These are phyloP conservation scores for Ormyrus nitidulus DNA, from an alignment of 2,888 invertebrate genomes.

Conservation along the genomic window DNA sequence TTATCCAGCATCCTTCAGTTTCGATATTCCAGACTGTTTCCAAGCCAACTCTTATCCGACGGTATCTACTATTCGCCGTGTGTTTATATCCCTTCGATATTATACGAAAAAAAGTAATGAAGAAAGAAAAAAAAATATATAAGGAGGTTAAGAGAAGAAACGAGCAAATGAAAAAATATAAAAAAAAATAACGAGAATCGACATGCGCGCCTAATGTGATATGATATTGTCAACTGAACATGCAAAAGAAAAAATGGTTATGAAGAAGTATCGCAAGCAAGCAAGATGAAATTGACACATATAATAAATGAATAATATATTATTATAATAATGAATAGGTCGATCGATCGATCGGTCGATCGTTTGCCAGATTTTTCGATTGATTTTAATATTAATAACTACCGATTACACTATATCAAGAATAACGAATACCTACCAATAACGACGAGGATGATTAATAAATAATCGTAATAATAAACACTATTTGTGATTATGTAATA, in stretches of 20 bases:
- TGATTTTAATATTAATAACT: slow-evolving; percentile 63
- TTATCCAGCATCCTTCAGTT: slow-evolving; percentile 31
- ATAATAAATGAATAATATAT: slow-evolving; percentile 55
- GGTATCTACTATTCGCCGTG: slow-evolving; percentile 55
- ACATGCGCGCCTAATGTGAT: slow-evolving; percentile 61
- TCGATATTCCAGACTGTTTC: slow-evolving; percentile 38
- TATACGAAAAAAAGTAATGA: slow-evolving; percentile 54
- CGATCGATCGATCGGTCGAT: slow-evolving; percentile 60
- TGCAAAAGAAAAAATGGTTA: slow-evolving; percentile 54
- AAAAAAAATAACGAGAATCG: slow-evolving; percentile 57
- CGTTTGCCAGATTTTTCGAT: slow-evolving; percentile 63
- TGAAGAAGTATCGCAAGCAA: slow-evolving; percentile 57
- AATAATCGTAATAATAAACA: slow-evolving; percentile 73
- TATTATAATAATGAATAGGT: slow-evolving; percentile 50
- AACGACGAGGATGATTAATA: slow-evolving; percentile 71
- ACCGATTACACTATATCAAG: slow-evolving; percentile 60
- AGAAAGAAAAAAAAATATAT: slow-evolving; percentile 58
- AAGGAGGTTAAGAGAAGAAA: slow-evolving; percentile 60
- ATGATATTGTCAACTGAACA: slow-evolving; percentile 66
- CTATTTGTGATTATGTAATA: slow-evolving; percentile 74
- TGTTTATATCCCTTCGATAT: slow-evolving; percentile 53
- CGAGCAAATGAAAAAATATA: slow-evolving; percentile 54
- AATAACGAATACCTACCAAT: slow-evolving; percentile 64
- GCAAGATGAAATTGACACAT: slow-evolving; percentile 53
- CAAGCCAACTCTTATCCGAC: slow-evolving; percentile 36